A percentile compares a stretch with the other conserved stretches of the same genome.
Conservation (phyloP, 2,113 vertebrate species). For the Zingel zingel region DNA sequence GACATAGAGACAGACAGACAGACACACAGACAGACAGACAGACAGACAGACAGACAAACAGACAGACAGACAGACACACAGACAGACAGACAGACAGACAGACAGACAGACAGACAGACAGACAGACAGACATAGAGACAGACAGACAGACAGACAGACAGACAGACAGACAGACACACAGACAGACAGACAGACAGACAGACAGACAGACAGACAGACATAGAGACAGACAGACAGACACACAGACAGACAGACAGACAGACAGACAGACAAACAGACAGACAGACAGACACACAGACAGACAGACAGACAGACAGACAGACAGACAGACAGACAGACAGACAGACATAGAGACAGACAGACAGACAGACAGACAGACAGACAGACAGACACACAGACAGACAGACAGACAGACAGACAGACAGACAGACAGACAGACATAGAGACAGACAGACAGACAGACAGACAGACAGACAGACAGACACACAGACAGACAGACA, state of each 20-base stretch:
- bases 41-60: not conserved
- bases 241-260: not conserved
- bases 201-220: no score
- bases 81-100: not conserved
- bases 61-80: not conserved
- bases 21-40: not conserved
- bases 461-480: not conserved
- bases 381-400: no score
- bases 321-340: not conserved
- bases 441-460: not conserved
- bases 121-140: not conserved
- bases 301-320: not conserved
- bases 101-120: not conserved
- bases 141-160: not conserved
- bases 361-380: not conserved
- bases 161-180: no score
- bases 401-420: not conserved
- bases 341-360: not conserved
- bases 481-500: not conserved
- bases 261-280: not conserved
- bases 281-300: not conserved
- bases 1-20: not conserved
- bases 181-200: not conserved
- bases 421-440: not conserved
- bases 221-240: not conserved